phyloP scores from a whole-genome alignment of 1,140 invertebrate species.

The Globodera rostochiensis region DNA sequence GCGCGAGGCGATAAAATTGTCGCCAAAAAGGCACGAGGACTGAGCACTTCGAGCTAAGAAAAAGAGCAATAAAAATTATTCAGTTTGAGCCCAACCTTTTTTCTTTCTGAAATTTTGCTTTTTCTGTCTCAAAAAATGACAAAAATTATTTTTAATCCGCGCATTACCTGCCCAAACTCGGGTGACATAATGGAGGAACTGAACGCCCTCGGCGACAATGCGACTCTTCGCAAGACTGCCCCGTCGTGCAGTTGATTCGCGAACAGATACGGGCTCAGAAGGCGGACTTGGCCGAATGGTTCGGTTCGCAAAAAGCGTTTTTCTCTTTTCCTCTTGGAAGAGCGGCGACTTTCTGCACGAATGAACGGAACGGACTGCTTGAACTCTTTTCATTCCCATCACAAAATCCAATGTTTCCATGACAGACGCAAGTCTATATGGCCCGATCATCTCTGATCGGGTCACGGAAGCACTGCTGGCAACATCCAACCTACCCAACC shows the following conservation, averaged over 20 bases:
- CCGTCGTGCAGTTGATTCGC: slow-evolving; percentile 27
- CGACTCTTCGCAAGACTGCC: slow-evolving; percentile 29
- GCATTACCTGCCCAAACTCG: slow-evolving; percentile 31
- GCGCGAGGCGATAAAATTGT: slow-evolving; percentile 27
- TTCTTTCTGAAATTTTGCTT: neutral
- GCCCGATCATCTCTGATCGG: no score
- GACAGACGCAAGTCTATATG: no score
- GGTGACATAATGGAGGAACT: slow-evolving; percentile 18
- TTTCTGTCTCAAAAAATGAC: no score
- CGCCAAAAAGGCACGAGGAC: slow-evolving; percentile 29
- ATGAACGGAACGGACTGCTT: no score
- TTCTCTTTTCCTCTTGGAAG: neutral
- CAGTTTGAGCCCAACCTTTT: neutral
- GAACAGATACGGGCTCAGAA: slow-evolving; percentile 17
- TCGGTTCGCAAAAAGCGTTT: slow-evolving; percentile 25
- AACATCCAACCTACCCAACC: neutral
- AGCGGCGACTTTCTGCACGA: neutral
- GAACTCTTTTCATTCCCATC: neutral
- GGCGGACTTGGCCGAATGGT: slow-evolving; percentile 2
- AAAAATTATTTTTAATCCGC: neutral
- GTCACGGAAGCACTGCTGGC: neutral
- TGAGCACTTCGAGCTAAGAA: slow-evolving; percentile 30
- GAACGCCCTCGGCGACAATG: slow-evolving; percentile 36
- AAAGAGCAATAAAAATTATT: neutral
- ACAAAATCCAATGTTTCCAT: no score